Evolutionary conservation across 1,140 invertebrate species (phyloP), one percentile per base, ranked within the genome.

Genomic region (Drosophila kikkawai): DNA sequence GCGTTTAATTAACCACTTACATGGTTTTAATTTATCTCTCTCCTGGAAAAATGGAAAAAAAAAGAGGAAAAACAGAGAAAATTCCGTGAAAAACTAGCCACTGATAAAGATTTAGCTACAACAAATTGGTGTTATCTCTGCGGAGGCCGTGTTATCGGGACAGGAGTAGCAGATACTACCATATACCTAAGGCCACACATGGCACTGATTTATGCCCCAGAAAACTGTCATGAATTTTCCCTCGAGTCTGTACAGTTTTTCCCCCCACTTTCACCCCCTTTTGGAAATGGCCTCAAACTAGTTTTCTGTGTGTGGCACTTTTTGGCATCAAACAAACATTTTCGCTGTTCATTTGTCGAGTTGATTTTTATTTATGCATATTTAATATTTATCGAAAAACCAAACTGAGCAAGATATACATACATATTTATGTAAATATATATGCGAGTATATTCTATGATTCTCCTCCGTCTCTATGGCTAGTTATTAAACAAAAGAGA

Each of bases 1-100:
- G 80, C 68, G 82, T 87, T 91, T 91, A 91, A 91, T 91, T 91
- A 91, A 88, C 78, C 87, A 87, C 83, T 91, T 91, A 91, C 87
- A 91, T 91, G 88, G 69, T 80, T 84, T 91, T 91, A 79, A 91
- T 91, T 91, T 82, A 91, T 80, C 70, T 60, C 22, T 15, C 13
- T 34, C 50, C 15, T 9, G 22, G 9, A 15, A 48, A 44, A 22
- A 22, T 22, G 22, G 22, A 2, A 22, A 29, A 26, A 50, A n/a
- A 17, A 9, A 42, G 3, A 32, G 29, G 41, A 13, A 48, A 60
- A 66, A 66, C 57, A 22, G 34, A 45, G 37, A 68, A 66, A 51
- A 51, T 42, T 51, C 66, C 60, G 41, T 50, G 59, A 66, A 65
- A 50, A 66, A 45, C 66, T 34, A 34, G 34, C 67, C 67, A 64